Evolutionary conservation across 2,113 vertebrate genomes (phyloP).

Genomic region (Probosciger aterrimus): DNA sequence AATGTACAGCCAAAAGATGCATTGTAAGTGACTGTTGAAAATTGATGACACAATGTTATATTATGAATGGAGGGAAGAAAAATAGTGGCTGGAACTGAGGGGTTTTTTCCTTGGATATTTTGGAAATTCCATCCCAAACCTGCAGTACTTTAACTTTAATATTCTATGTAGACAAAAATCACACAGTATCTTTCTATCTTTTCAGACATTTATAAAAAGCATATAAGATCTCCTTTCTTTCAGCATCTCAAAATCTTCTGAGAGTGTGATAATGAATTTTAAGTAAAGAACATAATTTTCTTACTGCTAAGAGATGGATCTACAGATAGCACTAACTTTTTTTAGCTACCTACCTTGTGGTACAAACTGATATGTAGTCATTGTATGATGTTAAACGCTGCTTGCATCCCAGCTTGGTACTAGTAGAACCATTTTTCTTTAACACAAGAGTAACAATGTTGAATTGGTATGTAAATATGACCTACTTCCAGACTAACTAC

Average conservation of each 20-base stretch:
- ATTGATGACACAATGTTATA: background rate
- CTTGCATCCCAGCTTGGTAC: background rate
- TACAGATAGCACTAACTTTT: background rate
- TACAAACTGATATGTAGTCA: background rate
- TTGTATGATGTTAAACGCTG: background rate
- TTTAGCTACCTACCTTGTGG: background rate
- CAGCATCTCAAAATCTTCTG: background rate
- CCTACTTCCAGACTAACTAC: background rate
- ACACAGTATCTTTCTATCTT: background rate
- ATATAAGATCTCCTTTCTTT: background rate
- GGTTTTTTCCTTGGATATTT: background rate
- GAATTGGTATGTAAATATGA: background rate
- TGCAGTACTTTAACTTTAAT: background rate
- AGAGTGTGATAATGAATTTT: background rate
- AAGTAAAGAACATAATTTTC: background rate
- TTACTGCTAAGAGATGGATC: background rate
- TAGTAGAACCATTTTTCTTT: background rate
- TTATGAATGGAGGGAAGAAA: background rate
- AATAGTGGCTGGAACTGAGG: background rate
- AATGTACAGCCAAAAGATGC: constrained; percentile 87
- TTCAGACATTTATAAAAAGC: background rate
- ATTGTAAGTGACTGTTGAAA: constrained; percentile 73
- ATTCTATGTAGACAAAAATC: background rate
- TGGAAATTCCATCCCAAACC: background rate
- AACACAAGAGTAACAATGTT: background rate